Evolutionary conservation across 1,140 invertebrate genomes (phyloP), one percentile per base, ranked within the genome.

Genomic region (Drosophila burlai): DNA sequence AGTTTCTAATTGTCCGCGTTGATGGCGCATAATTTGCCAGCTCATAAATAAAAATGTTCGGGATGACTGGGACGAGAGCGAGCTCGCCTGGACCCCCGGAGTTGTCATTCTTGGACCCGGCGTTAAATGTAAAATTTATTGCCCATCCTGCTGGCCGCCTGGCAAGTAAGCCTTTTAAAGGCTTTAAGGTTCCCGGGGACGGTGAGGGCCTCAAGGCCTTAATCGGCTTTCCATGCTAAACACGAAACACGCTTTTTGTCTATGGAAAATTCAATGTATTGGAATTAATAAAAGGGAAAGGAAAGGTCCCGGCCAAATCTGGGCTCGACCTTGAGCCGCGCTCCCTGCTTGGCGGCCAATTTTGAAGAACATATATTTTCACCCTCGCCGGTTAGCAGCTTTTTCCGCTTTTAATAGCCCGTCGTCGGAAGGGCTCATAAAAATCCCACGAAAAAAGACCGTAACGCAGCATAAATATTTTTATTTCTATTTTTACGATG

Each of bases 401-500:
- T 49, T 66, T 59, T 38, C 49, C 49, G 76, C 84, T 82, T 86
- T 86, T 89, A 86, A 86, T 86, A 89, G 83, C 84, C 68, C 50
- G 29, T 29, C 82, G 65, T 50, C 45, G 67, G 60, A 57, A 40
- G 63, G 72, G 50, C 58, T 52, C 78, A 73, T 84, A 89, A 89
- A 64, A 65, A 73, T 40, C 46, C 43, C 47, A 59, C 49, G 46
- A 40, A 50, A 49, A 52, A 52, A 45, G 43, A 31, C 64, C 76
- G 50, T 57, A 64, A 65, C 76, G 81, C 75, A 65, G 82, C 85
- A 85, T 89, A 90, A 90, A 89, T 89, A 85, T 89, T 84, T 89
- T 89, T 89, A 90, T 89, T 85, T 69, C 54, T 85, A 90, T 90
- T 89, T 89, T 89, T 90, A 89, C 85, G 85, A 89, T 67, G 67